These are phyloP conservation scores for Hyphantria cunea DNA, from an alignment of 1,140 invertebrate genomes.

Conservation along the genomic window DNA sequence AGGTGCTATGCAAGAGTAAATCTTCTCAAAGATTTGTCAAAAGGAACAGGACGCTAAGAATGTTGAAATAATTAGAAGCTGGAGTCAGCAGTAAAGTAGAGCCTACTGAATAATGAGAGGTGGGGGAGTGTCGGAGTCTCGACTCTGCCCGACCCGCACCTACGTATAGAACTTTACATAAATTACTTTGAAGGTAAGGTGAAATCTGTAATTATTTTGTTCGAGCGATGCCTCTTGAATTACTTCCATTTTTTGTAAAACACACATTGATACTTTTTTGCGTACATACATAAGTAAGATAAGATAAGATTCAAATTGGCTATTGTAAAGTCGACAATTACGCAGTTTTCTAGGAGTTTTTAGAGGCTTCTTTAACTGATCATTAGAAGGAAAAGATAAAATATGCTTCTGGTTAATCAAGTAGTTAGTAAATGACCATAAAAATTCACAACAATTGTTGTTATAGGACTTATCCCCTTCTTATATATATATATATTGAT, in stretches of 20 bases:
- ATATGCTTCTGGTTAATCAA: too few species aligned
- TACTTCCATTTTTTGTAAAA: too few species aligned
- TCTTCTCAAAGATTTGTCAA: constrained; percentile 28
- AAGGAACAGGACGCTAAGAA: constrained; percentile 34
- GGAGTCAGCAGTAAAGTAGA: constrained; percentile 30
- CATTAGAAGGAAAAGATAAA: too few species aligned
- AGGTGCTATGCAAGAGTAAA: constrained; percentile 14
- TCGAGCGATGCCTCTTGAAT: background rate
- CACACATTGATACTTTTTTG: too few species aligned
- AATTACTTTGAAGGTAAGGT: constrained; percentile 17
- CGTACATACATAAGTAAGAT: background rate
- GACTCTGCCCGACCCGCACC: constrained; percentile 10
- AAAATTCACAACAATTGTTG: too few species aligned
- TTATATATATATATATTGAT: too few species aligned
- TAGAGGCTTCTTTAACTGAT: too few species aligned
- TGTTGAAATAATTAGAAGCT: constrained; percentile 47
- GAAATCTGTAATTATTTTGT: constrained; percentile 9
- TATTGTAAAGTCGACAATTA: too few species aligned
- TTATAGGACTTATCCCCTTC: too few species aligned
- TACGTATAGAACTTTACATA: constrained; percentile 24
- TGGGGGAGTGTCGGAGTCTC: constrained; percentile 12
- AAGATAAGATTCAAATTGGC: too few species aligned
- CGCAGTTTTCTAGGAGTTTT: too few species aligned
- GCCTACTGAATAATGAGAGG: constrained; percentile 35
- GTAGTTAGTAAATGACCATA: too few species aligned